These are phyloP conservation scores for Steatornis caripensis DNA, from an alignment of 2,113 vertebrate genomes.

Conservation along the genomic window DNA sequence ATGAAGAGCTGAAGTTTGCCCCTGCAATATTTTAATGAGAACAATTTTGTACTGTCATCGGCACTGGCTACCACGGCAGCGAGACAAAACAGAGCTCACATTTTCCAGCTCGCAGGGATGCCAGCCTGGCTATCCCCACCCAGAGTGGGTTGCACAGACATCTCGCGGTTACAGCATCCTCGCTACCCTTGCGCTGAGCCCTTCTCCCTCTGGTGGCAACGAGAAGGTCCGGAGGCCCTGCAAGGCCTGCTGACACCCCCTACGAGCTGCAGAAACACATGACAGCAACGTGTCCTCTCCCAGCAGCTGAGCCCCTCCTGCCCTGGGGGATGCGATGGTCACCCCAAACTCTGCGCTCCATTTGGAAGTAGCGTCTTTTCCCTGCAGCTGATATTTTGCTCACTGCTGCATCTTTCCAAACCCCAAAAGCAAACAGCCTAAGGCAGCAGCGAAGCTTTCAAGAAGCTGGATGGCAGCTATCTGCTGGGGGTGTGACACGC, in stretches of 20 bases:
- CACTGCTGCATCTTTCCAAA: background rate
- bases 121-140: background rate
- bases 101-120: background rate
- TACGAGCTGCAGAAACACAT: background rate
- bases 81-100: slow-evolving; percentile 27
- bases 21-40: background rate
- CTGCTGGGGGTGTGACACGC: background rate
- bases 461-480: background rate
- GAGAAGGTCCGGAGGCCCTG: background rate
- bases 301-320: background rate
- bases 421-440: background rate
- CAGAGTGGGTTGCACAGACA: background rate
- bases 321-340: accelerated
- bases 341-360: background rate
- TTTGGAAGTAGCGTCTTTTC: background rate
- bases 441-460: background rate
- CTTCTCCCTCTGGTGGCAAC: slow-evolving; percentile 36
- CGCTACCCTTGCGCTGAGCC: background rate
- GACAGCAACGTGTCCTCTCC: background rate
- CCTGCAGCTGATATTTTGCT: background rate
- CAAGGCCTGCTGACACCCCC: background rate
- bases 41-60: background rate
- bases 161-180: background rate
- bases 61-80: background rate
- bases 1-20: background rate